These are phyloP conservation scores for Drosophila paucipuncta DNA, from an alignment of 2,888 invertebrate species.

Conservation along the genomic window DNA sequence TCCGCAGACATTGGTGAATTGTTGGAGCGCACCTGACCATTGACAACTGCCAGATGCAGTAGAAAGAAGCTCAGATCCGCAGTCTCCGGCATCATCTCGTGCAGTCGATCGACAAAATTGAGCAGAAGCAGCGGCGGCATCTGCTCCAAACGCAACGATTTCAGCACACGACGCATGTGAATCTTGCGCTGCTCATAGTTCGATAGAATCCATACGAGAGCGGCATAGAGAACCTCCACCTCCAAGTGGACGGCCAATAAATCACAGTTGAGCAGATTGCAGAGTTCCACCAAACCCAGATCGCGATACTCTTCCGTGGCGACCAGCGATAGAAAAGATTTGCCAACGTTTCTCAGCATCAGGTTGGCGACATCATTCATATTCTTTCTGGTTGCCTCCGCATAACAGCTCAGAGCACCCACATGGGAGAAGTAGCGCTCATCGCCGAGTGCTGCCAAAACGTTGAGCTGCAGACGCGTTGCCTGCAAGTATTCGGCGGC, in stretches of 20 bases:
- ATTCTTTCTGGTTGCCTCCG: slow-evolving; percentile 1
- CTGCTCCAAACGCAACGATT: slow-evolving; percentile 1
- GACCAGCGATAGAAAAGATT: not conserved
- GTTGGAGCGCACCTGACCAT: not conserved
- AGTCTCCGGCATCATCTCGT: not conserved
- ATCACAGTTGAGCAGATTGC: slow-evolving; percentile 5
- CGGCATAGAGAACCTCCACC: slow-evolving; percentile 10
- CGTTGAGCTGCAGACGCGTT: not conserved
- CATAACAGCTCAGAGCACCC: not conserved
- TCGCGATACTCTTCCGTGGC: not conserved
- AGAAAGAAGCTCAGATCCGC: slow-evolving; percentile 3
- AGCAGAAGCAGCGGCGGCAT: slow-evolving; percentile 4
- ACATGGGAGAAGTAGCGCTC: not conserved
- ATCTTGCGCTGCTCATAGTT: not conserved
- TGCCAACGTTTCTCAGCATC: slow-evolving; percentile 4
- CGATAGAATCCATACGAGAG: not conserved
- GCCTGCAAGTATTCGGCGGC: not conserved
- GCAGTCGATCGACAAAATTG: not conserved
- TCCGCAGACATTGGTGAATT: not conserved
- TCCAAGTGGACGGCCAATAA: slow-evolving; percentile 8
- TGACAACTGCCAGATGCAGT: not conserved
- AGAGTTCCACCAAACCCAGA: not conserved
- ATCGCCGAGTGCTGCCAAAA: not conserved
- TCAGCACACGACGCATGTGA: not conserved
- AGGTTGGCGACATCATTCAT: not conserved